Conservation (phyloP, 2,797 vertebrate species). For the Mormyrus hasselquistii region DNA sequence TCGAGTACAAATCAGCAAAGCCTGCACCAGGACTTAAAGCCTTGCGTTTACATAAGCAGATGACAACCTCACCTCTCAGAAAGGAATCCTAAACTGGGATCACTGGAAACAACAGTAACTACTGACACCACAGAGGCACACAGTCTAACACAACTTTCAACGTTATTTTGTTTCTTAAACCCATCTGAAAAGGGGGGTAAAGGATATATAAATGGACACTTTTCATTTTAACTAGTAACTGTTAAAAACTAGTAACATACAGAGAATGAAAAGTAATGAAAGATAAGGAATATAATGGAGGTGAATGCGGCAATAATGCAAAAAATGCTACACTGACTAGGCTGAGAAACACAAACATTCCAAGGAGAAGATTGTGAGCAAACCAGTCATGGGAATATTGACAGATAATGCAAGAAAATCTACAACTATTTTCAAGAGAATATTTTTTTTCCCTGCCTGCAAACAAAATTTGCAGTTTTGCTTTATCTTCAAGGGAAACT, state of each 20-base stretch:
- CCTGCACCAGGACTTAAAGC: too few species aligned
- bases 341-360: slow-evolving; percentile 24
- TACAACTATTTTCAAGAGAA: slow-evolving; percentile 61
- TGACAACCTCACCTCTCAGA: neutral
- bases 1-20: neutral
- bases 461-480: slow-evolving; percentile 16
- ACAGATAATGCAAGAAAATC: slow-evolving; percentile 61
- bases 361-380: slow-evolving; percentile 35
- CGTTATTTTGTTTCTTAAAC: neutral
- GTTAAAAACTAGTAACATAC: neutral
- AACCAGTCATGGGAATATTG: slow-evolving; percentile 69
- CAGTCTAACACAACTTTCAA: neutral
- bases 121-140: neutral
- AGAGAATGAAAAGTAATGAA: slow-evolving; percentile 4
- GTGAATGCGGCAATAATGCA: slow-evolving; percentile 9
- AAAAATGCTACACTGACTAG: neutral
- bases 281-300: neutral
- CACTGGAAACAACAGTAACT: neutral
- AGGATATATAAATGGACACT: neutral
- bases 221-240: neutral
- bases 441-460: slow-evolving; percentile 39
- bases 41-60: too few species aligned
- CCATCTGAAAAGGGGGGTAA: neutral
- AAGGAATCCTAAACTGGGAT: neutral
- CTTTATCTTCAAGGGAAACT: slow-evolving; percentile 51